phyloP scores from a whole-genome alignment of 2,113 vertebrate species.

The Pseudorasbora parva region DNA sequence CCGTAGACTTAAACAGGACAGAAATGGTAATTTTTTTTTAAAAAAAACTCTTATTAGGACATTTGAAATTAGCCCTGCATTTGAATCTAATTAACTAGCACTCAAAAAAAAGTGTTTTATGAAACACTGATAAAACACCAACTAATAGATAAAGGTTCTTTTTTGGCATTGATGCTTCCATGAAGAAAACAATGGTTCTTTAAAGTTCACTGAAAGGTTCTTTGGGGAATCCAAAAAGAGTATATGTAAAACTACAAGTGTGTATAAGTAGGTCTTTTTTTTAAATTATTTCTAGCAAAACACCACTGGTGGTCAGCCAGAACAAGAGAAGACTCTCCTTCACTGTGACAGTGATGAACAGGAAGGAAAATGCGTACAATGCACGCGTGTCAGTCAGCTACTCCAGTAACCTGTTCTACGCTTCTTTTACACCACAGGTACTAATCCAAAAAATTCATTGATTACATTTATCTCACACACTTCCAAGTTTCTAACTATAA shows the following conservation, averaged over 20 bases:
- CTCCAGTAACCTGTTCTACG: slow-evolving; percentile 85
- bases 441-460: background rate
- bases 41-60: background rate
- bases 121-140: background rate
- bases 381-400: slow-evolving; percentile 75
- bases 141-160: too few species aligned
- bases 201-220: too few species aligned
- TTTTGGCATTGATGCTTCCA: too few species aligned
- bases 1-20: background rate
- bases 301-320: slow-evolving; percentile 77
- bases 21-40: background rate
- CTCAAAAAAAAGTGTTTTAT: background rate
- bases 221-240: too few species aligned
- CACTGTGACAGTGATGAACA: slow-evolving; percentile 77
- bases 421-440: slow-evolving; percentile 75
- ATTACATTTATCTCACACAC: background rate
- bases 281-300: slow-evolving; percentile 69
- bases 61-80: background rate
- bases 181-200: too few species aligned
- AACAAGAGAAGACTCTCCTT: slow-evolving; percentile 79
- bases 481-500: background rate
- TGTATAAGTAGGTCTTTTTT: slow-evolving; percentile 33
- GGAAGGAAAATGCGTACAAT: slow-evolving; percentile 84
- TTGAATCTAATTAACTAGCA: background rate
- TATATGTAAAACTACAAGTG: background rate